These are phyloP conservation scores for Hirtodrosophila alboralis DNA, from an alignment of 2,888 invertebrate genomes.

Conservation along the genomic window DNA sequence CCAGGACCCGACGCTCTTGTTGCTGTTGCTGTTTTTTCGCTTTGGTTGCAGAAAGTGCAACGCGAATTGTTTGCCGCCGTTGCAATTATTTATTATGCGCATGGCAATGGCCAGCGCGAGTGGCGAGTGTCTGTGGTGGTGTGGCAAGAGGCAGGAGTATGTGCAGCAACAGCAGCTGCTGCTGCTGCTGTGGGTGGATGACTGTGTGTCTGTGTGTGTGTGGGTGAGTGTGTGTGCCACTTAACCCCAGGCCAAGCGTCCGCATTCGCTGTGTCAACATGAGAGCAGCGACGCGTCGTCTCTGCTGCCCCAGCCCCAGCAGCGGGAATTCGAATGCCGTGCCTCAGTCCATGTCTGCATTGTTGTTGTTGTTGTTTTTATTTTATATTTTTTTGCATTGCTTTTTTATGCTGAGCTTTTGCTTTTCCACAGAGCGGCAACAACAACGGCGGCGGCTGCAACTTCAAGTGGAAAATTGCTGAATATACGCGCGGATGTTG, in stretches of 20 bases:
- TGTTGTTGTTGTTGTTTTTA: constrained; percentile 20
- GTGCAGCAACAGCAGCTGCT: constrained; percentile 45
- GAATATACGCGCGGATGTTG: constrained; percentile 53
- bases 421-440: constrained; percentile 22
- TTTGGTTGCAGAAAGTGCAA: constrained; percentile 72
- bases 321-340: constrained; percentile 54
- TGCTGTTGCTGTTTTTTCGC: constrained; percentile 55
- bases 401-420: constrained; percentile 49
- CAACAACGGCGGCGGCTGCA: constrained; percentile 33
- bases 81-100: constrained; percentile 78
- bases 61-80: constrained; percentile 76
- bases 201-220: constrained; percentile 16
- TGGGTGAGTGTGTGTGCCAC: constrained; percentile 56
- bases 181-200: constrained; percentile 51
- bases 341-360: constrained; percentile 38
- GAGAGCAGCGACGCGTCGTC: constrained; percentile 42
- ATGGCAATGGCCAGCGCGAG: constrained; percentile 56
- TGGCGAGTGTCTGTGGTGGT: constrained; percentile 46
- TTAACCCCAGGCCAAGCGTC: constrained; percentile 66
- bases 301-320: constrained; percentile 19
- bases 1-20: constrained; percentile 34
- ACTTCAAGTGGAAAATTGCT: constrained; percentile 76
- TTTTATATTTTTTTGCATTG: constrained; percentile 27
- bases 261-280: constrained; percentile 46
- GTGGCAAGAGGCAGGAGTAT: constrained; percentile 38